A percentile compares a stretch with the other conserved stretches of the same genome.
phyloP scores from a whole-genome alignment of 2,888 invertebrate genomes.

The Alloplasta piceator region DNA sequence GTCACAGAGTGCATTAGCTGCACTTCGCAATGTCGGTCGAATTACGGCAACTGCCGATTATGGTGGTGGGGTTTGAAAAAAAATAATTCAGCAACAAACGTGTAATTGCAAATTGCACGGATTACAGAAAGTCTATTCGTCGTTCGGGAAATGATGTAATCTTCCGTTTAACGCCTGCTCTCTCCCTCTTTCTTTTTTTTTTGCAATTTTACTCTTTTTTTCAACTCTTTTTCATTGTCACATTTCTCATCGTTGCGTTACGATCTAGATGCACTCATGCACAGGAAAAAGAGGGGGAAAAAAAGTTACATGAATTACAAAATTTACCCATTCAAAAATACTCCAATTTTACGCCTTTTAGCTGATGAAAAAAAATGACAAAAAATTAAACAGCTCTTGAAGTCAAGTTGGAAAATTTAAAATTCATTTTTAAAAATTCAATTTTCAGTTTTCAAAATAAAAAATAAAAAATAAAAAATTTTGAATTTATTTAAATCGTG shows the following conservation, averaged over 20 bases:
- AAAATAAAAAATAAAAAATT: no score
- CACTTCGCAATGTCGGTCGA: slow-evolving; percentile 64
- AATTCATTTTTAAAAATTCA: no score
- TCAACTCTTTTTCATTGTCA: slow-evolving; percentile 22
- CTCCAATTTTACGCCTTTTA: no score
- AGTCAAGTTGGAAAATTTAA: no score
- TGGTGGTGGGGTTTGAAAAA: background rate
- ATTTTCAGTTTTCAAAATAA: no score
- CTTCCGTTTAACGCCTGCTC: slow-evolving; percentile 57
- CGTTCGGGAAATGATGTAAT: slow-evolving; percentile 69
- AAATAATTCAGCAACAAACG: slow-evolving; percentile 59
- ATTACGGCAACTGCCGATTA: slow-evolving; percentile 15
- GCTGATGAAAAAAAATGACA: no score
- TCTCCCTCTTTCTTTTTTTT: slow-evolving; percentile 1
- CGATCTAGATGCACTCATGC: slow-evolving; percentile 43
- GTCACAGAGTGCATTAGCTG: slow-evolving; percentile 61
- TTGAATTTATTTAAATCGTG: no score
- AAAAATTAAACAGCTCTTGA: no score
- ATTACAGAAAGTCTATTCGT: slow-evolving; percentile 43
- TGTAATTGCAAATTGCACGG: slow-evolving; percentile 71
- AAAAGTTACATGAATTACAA: slow-evolving; percentile 14
- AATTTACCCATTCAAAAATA: background rate
- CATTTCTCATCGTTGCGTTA: slow-evolving; percentile 50
- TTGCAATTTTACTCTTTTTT: background rate
- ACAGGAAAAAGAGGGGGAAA: slow-evolving; percentile 1